Evolutionary conservation across 2,888 invertebrate genomes (phyloP), one percentile per base, ranked within the genome.

Genomic region (Diarsia mendica): DNA sequence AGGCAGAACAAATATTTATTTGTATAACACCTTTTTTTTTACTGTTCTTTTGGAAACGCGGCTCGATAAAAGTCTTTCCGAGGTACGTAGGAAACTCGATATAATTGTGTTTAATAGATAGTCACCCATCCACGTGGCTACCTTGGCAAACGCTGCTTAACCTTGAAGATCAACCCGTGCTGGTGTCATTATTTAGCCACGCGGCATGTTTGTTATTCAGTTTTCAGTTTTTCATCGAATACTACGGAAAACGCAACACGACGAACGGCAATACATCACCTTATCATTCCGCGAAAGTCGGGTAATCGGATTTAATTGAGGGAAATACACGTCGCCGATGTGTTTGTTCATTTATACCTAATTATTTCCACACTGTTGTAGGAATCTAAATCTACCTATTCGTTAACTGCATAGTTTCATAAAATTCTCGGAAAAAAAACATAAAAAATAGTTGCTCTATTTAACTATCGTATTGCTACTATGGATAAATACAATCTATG

Each of bases 271-370:
- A 75, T 83, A 60, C 65, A 70, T 82, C 72, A 82, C 69, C 49
- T 78, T 83, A 83, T 82, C 82, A 79, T 75, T 72, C 72, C 72
- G 79, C 75, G 83, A 83, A 83, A 83, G 83, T 73, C 61, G 67
- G 51, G 39, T 76, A 83, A 83, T 71, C 61, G 61, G 44, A 60
- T 61, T 70, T 83, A 83, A 83, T 83, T 71, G 72, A 69, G 60
- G 83, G 83, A 83, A 83, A 55, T 82, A 79, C 75, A 67, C 83
- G 69, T 72, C 49, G 71, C 44, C n/a, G 39, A 72, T 63, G 65
- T 71, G 49, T 51, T 61, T 61, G 58, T 74, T 79, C 67, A 67
- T 83, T 66, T 60, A 67, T 82, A 15, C n/a, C n/a, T n/a, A 49
- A 72, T 44, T 79, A 75, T 82, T 82, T 58, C 79, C 2, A 75